A percentile compares a stretch with the other conserved stretches of the same genome.
Conservation (phyloP, 2,797 vertebrate genomes). For the Myripristis jacobus region DNA sequence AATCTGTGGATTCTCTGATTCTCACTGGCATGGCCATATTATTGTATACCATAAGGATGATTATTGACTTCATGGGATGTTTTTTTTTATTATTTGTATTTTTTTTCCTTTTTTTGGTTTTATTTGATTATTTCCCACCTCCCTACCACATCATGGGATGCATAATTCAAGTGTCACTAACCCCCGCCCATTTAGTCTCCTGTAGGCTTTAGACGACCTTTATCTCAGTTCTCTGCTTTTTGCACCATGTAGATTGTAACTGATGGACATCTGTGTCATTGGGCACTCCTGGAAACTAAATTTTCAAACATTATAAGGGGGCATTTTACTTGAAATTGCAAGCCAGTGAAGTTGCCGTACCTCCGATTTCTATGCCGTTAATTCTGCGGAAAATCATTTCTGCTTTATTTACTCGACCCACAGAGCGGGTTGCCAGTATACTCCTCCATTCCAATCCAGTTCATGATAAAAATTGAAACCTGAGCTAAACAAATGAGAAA, state of each 20-base stretch:
- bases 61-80: conserved; percentile 22
- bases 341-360: conserved; percentile 35
- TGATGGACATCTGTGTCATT: conserved; percentile 30
- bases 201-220: conserved; percentile 24
- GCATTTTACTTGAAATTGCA: conserved; percentile 43
- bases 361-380: conserved; percentile 26
- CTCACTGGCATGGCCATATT: neutral
- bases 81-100: neutral
- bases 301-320: conserved; percentile 16
- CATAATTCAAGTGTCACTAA: conserved; percentile 57
- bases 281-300: conserved; percentile 23
- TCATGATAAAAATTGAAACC: conserved; percentile 18
- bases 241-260: conserved; percentile 27
- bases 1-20: neutral
- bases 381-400: conserved; percentile 11
- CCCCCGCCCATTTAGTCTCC: conserved; percentile 27
- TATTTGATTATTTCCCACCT: too few species aligned
- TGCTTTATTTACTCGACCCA: conserved; percentile 19
- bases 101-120: too few species aligned
- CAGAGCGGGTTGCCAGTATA: conserved; percentile 49
- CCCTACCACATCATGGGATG: conserved; percentile 19
- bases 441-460: conserved; percentile 17
- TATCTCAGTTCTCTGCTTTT: conserved; percentile 43
- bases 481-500: conserved; percentile 16
- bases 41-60: too few species aligned